Evolutionary conservation across 2,113 vertebrate species (phyloP), one percentile per base, ranked within the genome.

Genomic region (Nestor notabilis): DNA sequence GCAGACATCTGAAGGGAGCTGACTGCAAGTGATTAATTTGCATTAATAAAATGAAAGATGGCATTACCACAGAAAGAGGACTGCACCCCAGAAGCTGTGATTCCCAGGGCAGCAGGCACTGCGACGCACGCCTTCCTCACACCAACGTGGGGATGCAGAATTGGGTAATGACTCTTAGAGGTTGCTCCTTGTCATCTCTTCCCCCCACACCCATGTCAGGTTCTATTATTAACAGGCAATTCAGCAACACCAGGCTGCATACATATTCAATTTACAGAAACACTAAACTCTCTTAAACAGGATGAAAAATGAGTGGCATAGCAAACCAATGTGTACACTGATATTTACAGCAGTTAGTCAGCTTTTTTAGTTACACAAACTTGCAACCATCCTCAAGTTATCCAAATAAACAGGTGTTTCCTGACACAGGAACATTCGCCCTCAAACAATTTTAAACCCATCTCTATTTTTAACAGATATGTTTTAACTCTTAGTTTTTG

Each of bases 121-220:
- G 31, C 0, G 0, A 49, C 7, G 2, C 1, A 1, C 28, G 49
- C 46, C 39, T 55, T 94, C 47, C 41, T 41, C 31, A 39, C 5
- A 41, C 16, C 43, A 61, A 35, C 3, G 3, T 0, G 0, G 14
- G 49, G 64, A 56, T 29, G 33, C n/a, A 90, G 78, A 90, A 70
- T 13, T 15, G 25, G 9, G 25, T 41, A 35, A 83, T 3, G 17
- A 29, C 63, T 79, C 53, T 14, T 44, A 21, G 43, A 81, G 50
- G 17, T 39, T 24, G 23, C 18, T 80, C 37, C 31, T 66, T 53
- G 24, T 58, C 71, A 85, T 43, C 50, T 47, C 77, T 47, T 10
- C 12, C 33, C 1, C 47, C 17, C 9, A 33, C 33, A 15, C 11
- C 24, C 44, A 33, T 63, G 83, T 88, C 17, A 76, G 46, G 44